phyloP scores from a whole-genome alignment of 2,113 vertebrate species.

The Zosterops japonicus region DNA sequence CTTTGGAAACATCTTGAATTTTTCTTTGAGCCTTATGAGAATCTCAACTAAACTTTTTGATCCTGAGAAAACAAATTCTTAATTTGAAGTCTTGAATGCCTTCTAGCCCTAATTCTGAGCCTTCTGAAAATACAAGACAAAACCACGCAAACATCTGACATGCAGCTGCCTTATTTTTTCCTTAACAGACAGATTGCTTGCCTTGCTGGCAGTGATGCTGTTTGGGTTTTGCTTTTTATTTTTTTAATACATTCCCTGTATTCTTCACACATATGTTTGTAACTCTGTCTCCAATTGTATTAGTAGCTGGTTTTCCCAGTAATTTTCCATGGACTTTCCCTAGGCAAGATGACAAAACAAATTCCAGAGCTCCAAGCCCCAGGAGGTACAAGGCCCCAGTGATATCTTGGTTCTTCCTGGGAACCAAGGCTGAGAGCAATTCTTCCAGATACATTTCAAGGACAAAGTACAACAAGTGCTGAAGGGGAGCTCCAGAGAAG shows the following conservation, averaged over 20 bases:
- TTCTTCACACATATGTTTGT: background rate
- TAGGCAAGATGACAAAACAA: background rate
- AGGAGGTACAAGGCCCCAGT: rapidly evolving
- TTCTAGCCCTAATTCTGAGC: background rate
- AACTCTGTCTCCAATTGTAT: background rate
- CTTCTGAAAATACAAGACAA: background rate
- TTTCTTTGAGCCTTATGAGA: background rate
- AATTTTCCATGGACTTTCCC: too few relatives aligned
- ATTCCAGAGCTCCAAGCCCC: background rate
- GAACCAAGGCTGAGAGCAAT: background rate
- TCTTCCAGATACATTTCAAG: background rate
- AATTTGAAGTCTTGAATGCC: background rate
- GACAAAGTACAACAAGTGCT: background rate
- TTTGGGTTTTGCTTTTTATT: background rate
- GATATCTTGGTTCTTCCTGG: background rate
- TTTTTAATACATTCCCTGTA: background rate
- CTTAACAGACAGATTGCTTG: background rate
- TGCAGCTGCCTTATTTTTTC: background rate
- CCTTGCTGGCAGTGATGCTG: rapidly evolving
- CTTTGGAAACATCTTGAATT: background rate
- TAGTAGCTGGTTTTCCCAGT: background rate
- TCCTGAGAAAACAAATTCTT: background rate
- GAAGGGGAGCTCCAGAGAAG: too few relatives aligned
- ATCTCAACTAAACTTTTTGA: background rate
- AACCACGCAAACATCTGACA: background rate